phyloP scores from a whole-genome alignment of 2,888 invertebrate genomes.

The Perizoma affinitatum region DNA sequence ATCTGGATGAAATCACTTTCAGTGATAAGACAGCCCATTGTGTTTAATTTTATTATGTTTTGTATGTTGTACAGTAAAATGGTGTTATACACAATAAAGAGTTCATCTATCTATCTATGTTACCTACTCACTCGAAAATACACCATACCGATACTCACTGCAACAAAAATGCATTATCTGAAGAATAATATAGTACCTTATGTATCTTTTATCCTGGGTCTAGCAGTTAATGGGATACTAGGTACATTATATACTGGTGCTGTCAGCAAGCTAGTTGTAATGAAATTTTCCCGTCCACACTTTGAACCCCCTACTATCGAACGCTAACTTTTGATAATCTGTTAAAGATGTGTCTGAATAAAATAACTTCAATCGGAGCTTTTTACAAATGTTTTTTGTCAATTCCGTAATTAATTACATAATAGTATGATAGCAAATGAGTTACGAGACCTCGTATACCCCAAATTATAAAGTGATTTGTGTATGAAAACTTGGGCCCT shows the following conservation, averaged over 20 bases:
- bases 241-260: slow-evolving; percentile 37
- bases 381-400: no score
- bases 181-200: slow-evolving; percentile 11
- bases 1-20: no score
- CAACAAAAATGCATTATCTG: slow-evolving; percentile 35
- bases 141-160: slow-evolving; percentile 10
- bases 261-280: slow-evolving; percentile 50
- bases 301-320: slow-evolving; percentile 39
- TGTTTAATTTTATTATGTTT: no score
- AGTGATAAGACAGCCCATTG: no score
- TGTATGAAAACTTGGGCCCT: slow-evolving; percentile 12
- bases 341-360: no score
- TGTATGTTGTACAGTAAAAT: no score
- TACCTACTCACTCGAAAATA: slow-evolving; percentile 7
- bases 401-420: not conserved
- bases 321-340: slow-evolving; percentile 25
- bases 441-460: slow-evolving; percentile 4
- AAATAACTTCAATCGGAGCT: no score
- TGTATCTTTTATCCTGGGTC: slow-evolving; percentile 21
- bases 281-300: slow-evolving; percentile 57
- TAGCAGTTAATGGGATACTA: slow-evolving; percentile 39
- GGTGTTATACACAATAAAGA: no score
- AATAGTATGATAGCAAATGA: not conserved
- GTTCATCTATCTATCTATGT: no score
- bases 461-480: slow-evolving; percentile 27